Percentiles rank a stretch among this genome's conserved stretches.
Conservation (phyloP, 1,140 invertebrate genomes). For the Conus betulinus region DNA sequence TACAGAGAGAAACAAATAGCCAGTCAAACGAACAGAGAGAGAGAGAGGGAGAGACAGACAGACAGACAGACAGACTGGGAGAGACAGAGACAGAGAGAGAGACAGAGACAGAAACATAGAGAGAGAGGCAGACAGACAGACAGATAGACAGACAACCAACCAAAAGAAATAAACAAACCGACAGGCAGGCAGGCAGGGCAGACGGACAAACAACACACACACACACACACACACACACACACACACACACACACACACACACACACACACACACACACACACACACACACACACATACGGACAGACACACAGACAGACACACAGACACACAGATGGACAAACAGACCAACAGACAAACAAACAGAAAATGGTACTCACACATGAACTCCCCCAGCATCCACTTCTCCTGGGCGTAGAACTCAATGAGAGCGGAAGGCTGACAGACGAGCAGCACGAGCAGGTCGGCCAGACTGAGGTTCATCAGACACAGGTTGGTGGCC, state of each 20-base stretch:
- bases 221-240: background rate
- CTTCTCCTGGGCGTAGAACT: slow-evolving; percentile 61
- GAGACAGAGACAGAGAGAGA: background rate
- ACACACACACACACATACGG: background rate
- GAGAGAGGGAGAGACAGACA: background rate
- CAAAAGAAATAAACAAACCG: slow-evolving; percentile 3
- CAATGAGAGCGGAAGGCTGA: slow-evolving; percentile 60
- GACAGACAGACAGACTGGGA: background rate
- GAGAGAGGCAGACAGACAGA: background rate
- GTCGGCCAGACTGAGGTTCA: slow-evolving; percentile 67
- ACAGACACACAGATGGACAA: background rate
- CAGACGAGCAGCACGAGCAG: slow-evolving; percentile 62
- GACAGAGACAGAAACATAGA: background rate
- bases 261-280: background rate
- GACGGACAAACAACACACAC: background rate
- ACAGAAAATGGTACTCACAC: slow-evolving; percentile 53
- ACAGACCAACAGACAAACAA: background rate
- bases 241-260: background rate
- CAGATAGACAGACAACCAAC: background rate
- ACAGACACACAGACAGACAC: background rate
- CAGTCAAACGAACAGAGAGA: background rate
- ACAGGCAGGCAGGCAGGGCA: background rate
- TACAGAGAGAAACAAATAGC: background rate
- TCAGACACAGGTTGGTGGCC: slow-evolving; percentile 94
- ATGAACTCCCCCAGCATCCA: slow-evolving; percentile 63